Evolutionary conservation across 2,113 vertebrate genomes (phyloP).

Genomic region (Percopsis transmontana): DNA sequence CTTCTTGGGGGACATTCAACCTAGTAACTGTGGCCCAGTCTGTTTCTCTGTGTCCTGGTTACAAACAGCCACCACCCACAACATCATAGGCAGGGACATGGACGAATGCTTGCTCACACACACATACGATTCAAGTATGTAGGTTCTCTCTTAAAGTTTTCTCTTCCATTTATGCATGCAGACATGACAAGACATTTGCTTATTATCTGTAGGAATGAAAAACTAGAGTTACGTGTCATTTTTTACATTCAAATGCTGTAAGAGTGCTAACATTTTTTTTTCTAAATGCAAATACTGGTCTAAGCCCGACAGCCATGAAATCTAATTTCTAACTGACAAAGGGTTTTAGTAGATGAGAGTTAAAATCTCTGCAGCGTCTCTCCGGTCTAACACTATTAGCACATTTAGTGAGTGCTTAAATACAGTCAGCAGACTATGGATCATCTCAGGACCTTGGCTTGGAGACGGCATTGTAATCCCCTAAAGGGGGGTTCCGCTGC

Average conservation of each 20-base stretch:
- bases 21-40: constrained; percentile 21
- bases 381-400: constrained; percentile 58
- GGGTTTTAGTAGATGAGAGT: constrained; percentile 44
- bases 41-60: neutral
- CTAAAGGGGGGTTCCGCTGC: constrained; percentile 50
- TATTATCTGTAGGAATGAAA: constrained; percentile 1
- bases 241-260: constrained; percentile 5
- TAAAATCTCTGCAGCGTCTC: constrained; percentile 47
- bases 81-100: neutral
- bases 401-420: constrained; percentile 66
- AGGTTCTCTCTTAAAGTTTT: neutral
- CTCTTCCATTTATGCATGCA: neutral
- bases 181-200: neutral
- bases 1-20: constrained; percentile 21
- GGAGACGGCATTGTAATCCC: constrained; percentile 61
- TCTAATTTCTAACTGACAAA: constrained; percentile 50
- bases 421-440: constrained; percentile 65
- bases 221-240: neutral
- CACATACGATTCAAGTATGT: neutral
- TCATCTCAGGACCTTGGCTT: constrained; percentile 55
- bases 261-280: constrained; percentile 17
- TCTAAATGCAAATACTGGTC: constrained; percentile 14
- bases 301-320: constrained; percentile 45
- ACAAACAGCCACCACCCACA: neutral
- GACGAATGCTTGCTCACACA: neutral